Evolutionary conservation across 1,140 invertebrate species (phyloP), one percentile per base, ranked within the genome.

Genomic region (Ladona fulva): DNA sequence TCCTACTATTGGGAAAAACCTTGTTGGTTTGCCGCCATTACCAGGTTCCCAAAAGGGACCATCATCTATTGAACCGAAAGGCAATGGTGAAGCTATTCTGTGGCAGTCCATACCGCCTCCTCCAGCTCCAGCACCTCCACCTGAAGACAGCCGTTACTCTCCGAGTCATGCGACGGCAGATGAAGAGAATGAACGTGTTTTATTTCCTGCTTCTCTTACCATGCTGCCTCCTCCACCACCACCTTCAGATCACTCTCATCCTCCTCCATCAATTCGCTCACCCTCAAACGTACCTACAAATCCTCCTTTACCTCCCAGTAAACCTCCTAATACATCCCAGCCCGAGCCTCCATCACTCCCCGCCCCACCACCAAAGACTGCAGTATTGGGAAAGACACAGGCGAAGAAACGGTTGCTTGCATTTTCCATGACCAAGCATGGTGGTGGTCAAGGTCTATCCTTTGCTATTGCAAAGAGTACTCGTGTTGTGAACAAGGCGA

Each of bases 361-460:
- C 3, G 29, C 24, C 1, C 24, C 74, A 16, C 74, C 74, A 22
- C 75, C 75, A 29, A 78, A 75, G 74, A 76, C 42, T 16, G 22
- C 75, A 42, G 81, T 83, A 0, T 78, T 85, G n/a, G 83, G 83
- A n/a, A 82, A 81, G 78, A 78, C 78, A 24, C 83, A 84, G 78
- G 84, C 84, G 0, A 84, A 84, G 80, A 84, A 85, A 79, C 79
- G 84, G 12, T 78, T 85, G 0, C 80, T 83, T 59, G 84, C 84
- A 7, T 85, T 84, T 79, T 85, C 84, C 24, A 82, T 82, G 76
- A 82, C 83, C 14, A 84, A 84, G 77, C 77, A 80, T 74, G 80
- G 79, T 24, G 80, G 79, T 19, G 74, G 74, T 1, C 76, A 79
- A 22, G 52, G 52, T 22, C 80, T 83, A 44, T 83, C 84, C 1